These are phyloP conservation scores for Cygnus olor DNA, from an alignment of 2,797 vertebrate genomes.

Conservation along the genomic window DNA sequence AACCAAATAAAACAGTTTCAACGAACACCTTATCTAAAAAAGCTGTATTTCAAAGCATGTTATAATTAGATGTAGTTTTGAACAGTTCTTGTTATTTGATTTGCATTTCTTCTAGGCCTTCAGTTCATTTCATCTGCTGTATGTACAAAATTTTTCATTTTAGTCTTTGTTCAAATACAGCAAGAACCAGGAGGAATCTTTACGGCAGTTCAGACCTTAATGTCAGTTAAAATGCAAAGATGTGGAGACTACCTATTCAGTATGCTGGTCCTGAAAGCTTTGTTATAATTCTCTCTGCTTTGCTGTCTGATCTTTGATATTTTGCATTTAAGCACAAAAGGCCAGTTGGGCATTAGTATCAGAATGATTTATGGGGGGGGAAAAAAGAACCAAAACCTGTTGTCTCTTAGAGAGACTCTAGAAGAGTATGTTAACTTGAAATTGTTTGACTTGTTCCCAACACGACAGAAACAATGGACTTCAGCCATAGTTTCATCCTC, in stretches of 20 bases:
- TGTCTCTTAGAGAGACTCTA: not conserved
- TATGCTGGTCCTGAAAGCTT: not conserved
- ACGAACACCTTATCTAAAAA: not conserved
- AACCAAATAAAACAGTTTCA: not conserved
- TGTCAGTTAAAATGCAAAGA: not conserved
- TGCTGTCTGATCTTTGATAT: not conserved
- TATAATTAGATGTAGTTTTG: not conserved
- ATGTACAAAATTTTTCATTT: not conserved
- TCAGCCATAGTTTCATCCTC: not conserved
- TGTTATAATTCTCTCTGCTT: not conserved
- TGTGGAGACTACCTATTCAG: not conserved
- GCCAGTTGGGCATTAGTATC: not conserved
- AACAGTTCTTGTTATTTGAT: not conserved
- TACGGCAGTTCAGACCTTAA: not conserved
- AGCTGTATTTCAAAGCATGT: not conserved
- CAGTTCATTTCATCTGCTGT: not conserved
- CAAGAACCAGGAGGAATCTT: not conserved
- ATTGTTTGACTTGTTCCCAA: not conserved
- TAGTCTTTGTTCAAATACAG: not conserved
- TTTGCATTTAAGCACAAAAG: not conserved
- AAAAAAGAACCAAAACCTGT: not conserved
- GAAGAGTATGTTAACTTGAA: not conserved
- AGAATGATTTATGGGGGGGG: not conserved
- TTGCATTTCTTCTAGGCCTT: not conserved
- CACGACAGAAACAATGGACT: not conserved